phyloP scores from a whole-genome alignment of 37 sponge, comb jelly and placozoan species.

The Spongilla lacustris region DNA sequence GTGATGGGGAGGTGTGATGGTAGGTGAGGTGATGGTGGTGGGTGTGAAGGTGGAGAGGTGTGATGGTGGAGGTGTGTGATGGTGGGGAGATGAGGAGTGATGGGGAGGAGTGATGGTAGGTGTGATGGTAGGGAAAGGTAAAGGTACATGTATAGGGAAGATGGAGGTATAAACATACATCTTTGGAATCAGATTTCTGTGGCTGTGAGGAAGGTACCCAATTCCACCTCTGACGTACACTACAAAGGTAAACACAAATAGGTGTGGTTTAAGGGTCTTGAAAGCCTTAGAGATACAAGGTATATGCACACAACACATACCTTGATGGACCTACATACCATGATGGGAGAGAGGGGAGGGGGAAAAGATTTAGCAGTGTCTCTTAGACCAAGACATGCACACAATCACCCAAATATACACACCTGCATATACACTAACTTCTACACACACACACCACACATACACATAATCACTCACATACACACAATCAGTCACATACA shows the following conservation, averaged over 20 bases:
- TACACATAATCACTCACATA: no score
- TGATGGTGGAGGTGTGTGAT: not conserved
- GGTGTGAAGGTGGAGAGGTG: not conserved
- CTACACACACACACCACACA: no score
- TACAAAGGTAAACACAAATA: not conserved
- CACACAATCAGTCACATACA: no score
- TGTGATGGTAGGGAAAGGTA: not conserved
- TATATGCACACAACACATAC: not conserved
- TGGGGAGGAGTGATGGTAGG: not conserved
- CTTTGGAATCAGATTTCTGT: slow-evolving; percentile 2
- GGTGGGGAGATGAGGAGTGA: not conserved
- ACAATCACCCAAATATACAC: not conserved
- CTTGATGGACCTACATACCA: not conserved
- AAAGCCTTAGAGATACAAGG: not conserved
- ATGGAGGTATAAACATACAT: not conserved
- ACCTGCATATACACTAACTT: no score
- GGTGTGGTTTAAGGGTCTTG: not conserved
- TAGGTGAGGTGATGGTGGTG: not conserved
- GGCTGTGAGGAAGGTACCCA: slow-evolving; percentile 43
- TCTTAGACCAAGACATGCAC: not conserved
- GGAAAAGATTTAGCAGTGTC: not conserved
- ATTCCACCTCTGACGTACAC: slow-evolving; percentile 66
- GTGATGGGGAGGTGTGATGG: not conserved
- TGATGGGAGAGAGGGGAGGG: not conserved
- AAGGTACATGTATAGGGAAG: not conserved